These are phyloP conservation scores for Helicoverpa armigera DNA, from an alignment of 1,140 invertebrate genomes.

Conservation along the genomic window DNA sequence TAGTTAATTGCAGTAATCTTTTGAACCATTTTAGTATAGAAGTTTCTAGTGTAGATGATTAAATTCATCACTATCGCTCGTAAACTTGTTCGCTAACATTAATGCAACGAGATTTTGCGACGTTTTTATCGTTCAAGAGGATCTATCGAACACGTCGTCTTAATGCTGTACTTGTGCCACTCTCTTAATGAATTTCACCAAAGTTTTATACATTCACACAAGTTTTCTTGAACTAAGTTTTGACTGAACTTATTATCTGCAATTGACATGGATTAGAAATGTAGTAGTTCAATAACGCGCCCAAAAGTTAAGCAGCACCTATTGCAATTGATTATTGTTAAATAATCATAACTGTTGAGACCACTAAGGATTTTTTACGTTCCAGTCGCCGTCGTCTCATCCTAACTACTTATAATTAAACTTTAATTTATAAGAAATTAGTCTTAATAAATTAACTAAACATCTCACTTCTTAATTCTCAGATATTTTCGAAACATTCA, in stretches of 20 bases:
- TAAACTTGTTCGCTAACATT: constrained; percentile 22
- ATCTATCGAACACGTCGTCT: constrained; percentile 21
- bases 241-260: not conserved
- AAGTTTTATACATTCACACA: too few species aligned
- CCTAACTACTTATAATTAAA: too few species aligned
- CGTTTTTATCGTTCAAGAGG: constrained; percentile 29
- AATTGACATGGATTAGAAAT: not conserved
- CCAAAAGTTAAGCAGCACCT: too few species aligned
- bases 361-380: too few species aligned
- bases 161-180: not conserved
- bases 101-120: constrained; percentile 31
- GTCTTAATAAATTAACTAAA: too few species aligned
- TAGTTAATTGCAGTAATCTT: constrained; percentile 34
- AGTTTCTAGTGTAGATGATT: constrained; percentile 30
- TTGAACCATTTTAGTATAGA: constrained; percentile 11
- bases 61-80: constrained; percentile 37
- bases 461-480: too few species aligned
- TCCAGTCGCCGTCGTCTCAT: too few species aligned
- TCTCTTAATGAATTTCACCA: constrained; percentile 29
- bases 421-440: too few species aligned
- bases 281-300: not conserved
- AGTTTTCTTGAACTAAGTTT: not conserved
- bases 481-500: too few species aligned
- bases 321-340: too few species aligned
- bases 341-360: too few species aligned